phyloP scores from a whole-genome alignment of 2,888 invertebrate species.

The Timema podura region DNA sequence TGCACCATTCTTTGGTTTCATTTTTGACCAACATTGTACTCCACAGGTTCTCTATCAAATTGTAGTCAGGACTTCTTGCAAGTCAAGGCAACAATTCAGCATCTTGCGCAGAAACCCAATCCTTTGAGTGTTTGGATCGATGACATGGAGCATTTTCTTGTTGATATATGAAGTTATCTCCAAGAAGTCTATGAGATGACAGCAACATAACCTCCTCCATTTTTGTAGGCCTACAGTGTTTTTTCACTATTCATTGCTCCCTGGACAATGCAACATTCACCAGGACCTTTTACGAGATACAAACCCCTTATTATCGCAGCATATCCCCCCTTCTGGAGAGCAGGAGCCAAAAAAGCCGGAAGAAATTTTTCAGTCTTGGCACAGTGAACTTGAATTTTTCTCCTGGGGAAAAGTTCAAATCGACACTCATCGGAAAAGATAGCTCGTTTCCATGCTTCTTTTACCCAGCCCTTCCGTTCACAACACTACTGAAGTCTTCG shows the following conservation, averaged over 20 bases:
- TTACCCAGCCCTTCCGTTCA: not conserved
- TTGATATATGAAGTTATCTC: not conserved
- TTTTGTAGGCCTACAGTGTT: not conserved
- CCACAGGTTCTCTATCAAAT: conserved; percentile 4
- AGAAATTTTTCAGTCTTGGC: conserved; percentile 9
- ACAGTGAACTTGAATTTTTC: not conserved
- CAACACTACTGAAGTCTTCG: too few species aligned
- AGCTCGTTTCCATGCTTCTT: conserved; percentile 1
- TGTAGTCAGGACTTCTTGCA: not conserved
- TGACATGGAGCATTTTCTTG: not conserved
- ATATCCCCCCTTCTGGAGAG: not conserved
- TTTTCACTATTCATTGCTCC: conserved; percentile 1
- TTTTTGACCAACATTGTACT: not conserved
- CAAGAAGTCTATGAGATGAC: too few species aligned
- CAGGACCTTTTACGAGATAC: conserved; percentile 4
- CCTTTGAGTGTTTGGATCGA: conserved; percentile 2
- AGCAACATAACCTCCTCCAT: too few species aligned
- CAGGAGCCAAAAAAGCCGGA: not conserved
- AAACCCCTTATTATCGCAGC: conserved; percentile 2
- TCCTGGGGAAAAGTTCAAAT: not conserved
- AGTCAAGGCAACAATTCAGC: not conserved
- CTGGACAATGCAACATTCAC: not conserved
- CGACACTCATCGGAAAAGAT: not conserved
- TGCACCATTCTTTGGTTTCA: not conserved
- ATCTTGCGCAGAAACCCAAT: not conserved